phyloP scores from a whole-genome alignment of 2,113 vertebrate species.

The Antigone vipio region DNA sequence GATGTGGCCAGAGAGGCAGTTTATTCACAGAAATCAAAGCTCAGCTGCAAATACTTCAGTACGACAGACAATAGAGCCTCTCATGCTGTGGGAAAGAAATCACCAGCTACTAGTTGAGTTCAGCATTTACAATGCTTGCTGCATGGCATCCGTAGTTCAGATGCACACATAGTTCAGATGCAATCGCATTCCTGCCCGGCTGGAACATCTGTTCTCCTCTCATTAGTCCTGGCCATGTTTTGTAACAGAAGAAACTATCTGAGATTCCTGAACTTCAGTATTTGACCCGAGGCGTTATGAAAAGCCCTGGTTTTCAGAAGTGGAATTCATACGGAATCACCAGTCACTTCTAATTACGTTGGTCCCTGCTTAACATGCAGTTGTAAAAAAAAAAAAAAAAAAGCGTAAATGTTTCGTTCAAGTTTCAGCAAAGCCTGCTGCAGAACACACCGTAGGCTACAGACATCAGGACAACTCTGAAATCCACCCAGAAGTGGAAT shows the following conservation, averaged over 20 bases:
- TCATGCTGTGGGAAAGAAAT: not conserved
- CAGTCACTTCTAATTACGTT: not conserved
- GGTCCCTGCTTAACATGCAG: not conserved
- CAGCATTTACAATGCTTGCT: not conserved
- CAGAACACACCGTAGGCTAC: not conserved
- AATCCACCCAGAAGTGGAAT: not conserved
- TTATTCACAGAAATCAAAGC: conserved; percentile 3
- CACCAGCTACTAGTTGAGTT: not conserved
- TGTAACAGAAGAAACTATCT: conserved; percentile 19
- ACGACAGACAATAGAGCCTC: not conserved
- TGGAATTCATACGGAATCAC: not conserved
- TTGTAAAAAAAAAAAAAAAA: not conserved
- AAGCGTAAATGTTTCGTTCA: not conserved
- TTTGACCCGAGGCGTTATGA: not conserved
- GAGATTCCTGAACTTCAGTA: not conserved
- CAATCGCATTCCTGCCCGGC: not conserved
- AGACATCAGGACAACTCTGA: not conserved
- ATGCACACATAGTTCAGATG: not conserved
- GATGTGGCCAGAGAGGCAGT: not conserved
- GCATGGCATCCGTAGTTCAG: not conserved
- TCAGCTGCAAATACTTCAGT: conserved; percentile 9
- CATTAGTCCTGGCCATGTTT: not conserved
- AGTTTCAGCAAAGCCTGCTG: not conserved
- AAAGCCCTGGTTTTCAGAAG: not conserved
- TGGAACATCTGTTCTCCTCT: conserved; percentile 30